A percentile compares a stretch with the other conserved stretches of the same genome.
These are phyloP conservation scores for Marmota monax DNA, from an alignment of 2,113 vertebrate species.

Conservation along the genomic window DNA sequence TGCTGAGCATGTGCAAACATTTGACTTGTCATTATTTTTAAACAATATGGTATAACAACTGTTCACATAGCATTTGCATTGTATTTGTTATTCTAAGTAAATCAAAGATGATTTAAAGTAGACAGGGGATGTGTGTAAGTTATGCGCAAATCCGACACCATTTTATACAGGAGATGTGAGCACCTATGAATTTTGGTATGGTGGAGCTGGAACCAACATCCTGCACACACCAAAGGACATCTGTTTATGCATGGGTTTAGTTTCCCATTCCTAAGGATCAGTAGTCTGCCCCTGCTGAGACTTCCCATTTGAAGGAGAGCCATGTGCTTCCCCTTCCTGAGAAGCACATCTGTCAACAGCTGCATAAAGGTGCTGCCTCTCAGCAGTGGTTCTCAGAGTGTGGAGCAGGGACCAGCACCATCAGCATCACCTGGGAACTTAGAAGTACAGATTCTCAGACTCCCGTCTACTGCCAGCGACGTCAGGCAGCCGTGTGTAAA, in stretches of 20 bases:
- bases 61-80: neutral
- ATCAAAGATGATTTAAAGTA: neutral
- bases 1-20: neutral
- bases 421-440: neutral
- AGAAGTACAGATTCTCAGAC: neutral
- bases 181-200: neutral
- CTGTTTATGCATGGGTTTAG: neutral
- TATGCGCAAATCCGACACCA: neutral
- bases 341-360: accelerated
- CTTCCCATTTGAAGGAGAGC: neutral
- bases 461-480: neutral
- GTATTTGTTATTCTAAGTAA: neutral
- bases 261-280: neutral
- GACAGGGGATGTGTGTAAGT: no score
- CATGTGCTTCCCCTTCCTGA: accelerated
- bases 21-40: neutral
- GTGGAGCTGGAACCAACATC: no score
- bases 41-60: no score
- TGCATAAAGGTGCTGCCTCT: accelerated
- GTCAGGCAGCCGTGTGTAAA: no score
- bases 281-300: accelerated
- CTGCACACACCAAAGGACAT: neutral
- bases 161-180: neutral
- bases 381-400: accelerated
- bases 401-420: neutral